Base-by-base conservation (phyloP, 2,888 invertebrate species). In the Trichopoda pennipes region DNA sequence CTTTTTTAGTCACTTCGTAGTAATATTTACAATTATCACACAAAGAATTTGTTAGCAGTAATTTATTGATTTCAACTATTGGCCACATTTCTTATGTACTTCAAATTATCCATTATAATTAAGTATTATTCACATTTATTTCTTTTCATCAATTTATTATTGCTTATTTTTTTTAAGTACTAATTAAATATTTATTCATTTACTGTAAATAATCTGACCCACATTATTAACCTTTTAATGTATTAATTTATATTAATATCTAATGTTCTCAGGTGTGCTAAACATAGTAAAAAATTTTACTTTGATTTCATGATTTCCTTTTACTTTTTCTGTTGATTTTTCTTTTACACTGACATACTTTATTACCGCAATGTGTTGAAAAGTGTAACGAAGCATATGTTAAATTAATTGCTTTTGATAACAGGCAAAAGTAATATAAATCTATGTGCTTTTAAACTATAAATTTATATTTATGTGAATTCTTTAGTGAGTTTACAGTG, bases 381-480 rank as follows among this genome's bases (percentile, higher is more conserved):
- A 75, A 75, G 66, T 60, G 58, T 55, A 80, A 60, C 70, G 70
- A 75, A 69, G 60, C 70, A 56, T 72, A 72, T 56, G 42, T 28
- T 63, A 49, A 76, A 49, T 69, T 60, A 76, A 49, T 69, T 60
- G 47, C 55, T 73, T 72, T 64, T 66, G 58, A 64, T 73, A 72
- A 49, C 42, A 32, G 42, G 55, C 32, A 66, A 60, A 69, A 60
- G 51, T 19, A 76, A 85, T 86, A 64, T 85, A 84, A 85, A 85
- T 85, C 86, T 88, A 85, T 85, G 85, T 74, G 84, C 84, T 85
- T 85, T 85, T 85, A 83, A 85, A 88, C 84, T 86, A 85, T 80
- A 87, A 86, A 81, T 80, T 55, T 61, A 21, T 63, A 16, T 21
- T 21, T 53, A 14, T 35, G 21, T 6, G 61, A 35, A 23, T 42